A percentile compares a stretch with the other conserved stretches of the same genome.
Evolutionary conservation across 2,797 vertebrate species (phyloP).

Genomic region (Eulemur rubriventer): DNA sequence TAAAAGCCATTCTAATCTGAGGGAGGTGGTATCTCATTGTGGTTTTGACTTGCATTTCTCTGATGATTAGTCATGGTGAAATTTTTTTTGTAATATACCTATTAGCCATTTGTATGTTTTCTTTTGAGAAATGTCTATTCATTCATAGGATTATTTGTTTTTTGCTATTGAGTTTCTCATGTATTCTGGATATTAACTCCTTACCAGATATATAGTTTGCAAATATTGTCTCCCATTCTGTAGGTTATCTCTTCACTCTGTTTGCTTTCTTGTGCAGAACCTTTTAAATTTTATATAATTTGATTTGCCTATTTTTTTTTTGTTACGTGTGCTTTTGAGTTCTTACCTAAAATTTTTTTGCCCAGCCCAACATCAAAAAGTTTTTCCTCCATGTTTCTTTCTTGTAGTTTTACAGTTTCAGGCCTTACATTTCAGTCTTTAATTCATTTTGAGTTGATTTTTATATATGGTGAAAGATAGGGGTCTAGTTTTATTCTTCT

Average conservation of each 20-base stretch:
- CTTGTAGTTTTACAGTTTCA: neutral
- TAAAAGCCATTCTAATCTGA: neutral
- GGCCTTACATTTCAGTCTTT: neutral
- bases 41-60: neutral
- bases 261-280: neutral
- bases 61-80: neutral
- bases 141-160: neutral
- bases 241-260: neutral
- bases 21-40: neutral
- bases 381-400: neutral
- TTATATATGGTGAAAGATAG: neutral
- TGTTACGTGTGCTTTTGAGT: neutral
- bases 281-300: neutral
- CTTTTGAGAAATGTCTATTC: neutral
- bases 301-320: neutral
- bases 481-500: neutral
- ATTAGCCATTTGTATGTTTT: neutral
- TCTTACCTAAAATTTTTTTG: neutral
- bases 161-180: neutral
- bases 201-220: neutral
- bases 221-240: neutral
- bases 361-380: neutral
- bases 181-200: neutral
- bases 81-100: neutral
- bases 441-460: neutral